A percentile compares a stretch with the other conserved stretches of the same genome.
phyloP scores from a whole-genome alignment of 2,888 invertebrate species.

The Calliphora vomitoria region DNA sequence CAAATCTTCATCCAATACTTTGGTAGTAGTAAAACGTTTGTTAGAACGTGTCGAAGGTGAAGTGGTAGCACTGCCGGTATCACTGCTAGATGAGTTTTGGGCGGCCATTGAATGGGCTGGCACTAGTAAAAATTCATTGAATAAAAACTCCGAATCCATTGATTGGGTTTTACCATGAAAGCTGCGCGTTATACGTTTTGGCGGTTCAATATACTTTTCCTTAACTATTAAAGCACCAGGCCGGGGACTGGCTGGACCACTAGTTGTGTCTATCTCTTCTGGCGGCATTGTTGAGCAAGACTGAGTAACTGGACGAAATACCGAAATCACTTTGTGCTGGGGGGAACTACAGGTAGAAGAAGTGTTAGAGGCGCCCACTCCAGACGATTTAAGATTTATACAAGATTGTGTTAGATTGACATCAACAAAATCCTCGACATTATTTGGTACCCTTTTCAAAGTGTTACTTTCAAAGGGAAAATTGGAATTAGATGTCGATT shows the following conservation, averaged over 20 bases:
- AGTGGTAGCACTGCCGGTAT: slow-evolving; percentile 75
- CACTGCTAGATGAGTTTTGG: slow-evolving; percentile 75
- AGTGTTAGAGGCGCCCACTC: slow-evolving; percentile 60
- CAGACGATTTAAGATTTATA: slow-evolving; percentile 79
- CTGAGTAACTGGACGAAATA: slow-evolving; percentile 61
- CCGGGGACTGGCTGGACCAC: slow-evolving; percentile 75
- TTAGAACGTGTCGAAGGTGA: slow-evolving; percentile 76
- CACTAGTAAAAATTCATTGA: slow-evolving; percentile 81
- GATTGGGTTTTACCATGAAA: slow-evolving; percentile 83
- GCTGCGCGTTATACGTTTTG: slow-evolving; percentile 85
- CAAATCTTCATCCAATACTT: slow-evolving; percentile 76
- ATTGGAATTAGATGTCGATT: slow-evolving; percentile 83
- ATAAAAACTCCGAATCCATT: slow-evolving; percentile 82
- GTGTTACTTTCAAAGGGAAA: slow-evolving; percentile 83
- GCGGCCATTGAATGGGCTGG: slow-evolving; percentile 77
- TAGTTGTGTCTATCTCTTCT: slow-evolving; percentile 50
- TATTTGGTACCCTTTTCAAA: slow-evolving; percentile 78
- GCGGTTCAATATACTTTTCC: slow-evolving; percentile 86
- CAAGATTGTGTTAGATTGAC: slow-evolving; percentile 80
- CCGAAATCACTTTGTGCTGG: slow-evolving; percentile 74
- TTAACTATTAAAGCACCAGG: slow-evolving; percentile 85
- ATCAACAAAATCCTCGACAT: slow-evolving; percentile 78
- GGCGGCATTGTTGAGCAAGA: slow-evolving; percentile 56
- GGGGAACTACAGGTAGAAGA: slow-evolving; percentile 75
- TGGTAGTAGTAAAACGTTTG: slow-evolving; percentile 77